phyloP scores from a whole-genome alignment of 2,888 invertebrate species.

The Phalera bucephala region DNA sequence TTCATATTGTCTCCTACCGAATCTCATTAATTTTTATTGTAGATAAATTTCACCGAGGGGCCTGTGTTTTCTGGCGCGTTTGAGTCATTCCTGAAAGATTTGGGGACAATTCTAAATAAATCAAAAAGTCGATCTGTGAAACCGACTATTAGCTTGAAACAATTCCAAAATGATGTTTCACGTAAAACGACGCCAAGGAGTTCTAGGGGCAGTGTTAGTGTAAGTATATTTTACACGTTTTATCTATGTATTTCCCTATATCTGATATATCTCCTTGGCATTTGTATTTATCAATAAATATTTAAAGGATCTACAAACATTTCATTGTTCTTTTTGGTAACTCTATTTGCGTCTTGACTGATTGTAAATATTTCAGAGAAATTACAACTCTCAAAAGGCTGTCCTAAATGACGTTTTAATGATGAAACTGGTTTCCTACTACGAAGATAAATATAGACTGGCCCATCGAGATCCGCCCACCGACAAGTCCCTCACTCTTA shows the following conservation, averaged over 20 bases:
- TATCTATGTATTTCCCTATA: too few species aligned
- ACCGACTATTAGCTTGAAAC: background rate
- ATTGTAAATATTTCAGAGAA: conserved; percentile 29
- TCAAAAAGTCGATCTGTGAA: conserved; percentile 17
- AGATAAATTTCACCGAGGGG: conserved; percentile 4
- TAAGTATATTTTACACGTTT: too few species aligned
- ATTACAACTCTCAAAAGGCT: conserved; percentile 33
- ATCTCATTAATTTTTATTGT: conserved; percentile 1
- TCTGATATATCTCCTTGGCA: too few species aligned
- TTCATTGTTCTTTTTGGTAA: too few species aligned
- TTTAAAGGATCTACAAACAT: too few species aligned
- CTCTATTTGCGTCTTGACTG: too few species aligned
- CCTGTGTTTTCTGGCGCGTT: conserved; percentile 38
- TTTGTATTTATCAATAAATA: too few species aligned
- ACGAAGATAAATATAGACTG: conserved; percentile 60
- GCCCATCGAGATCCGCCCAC: conserved; percentile 23
- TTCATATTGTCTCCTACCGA: too few species aligned
- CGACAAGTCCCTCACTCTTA: conserved; percentile 18
- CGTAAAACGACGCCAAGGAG: background rate
- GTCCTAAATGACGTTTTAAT: conserved; percentile 49
- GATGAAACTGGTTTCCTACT: conserved; percentile 65
- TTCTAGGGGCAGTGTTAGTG: background rate
- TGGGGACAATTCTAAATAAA: conserved; percentile 45
- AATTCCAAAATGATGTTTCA: conserved; percentile 4
- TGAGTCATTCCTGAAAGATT: conserved; percentile 39